Base-by-base conservation (phyloP, 2,113 vertebrate genomes). In the Pipa parva region DNA sequence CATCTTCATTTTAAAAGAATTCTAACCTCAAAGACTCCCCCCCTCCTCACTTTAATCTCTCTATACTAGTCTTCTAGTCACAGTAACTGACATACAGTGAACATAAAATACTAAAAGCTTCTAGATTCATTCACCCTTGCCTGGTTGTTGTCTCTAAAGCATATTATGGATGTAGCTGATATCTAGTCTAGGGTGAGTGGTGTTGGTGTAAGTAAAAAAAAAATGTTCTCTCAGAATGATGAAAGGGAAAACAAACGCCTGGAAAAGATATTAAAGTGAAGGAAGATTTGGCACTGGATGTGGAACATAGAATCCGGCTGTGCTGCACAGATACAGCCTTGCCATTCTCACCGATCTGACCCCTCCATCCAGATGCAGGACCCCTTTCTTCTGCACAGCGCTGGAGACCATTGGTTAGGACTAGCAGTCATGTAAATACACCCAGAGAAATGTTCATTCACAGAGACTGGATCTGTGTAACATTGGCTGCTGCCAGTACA, bases 1-100 rank as follows among this genome's bases (percentile, higher is more conserved):
- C 93, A 95, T 94, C 83, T 93, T 97, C 87, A 89, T 82, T 72
- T 54, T 70, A 79, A 72, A 48, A 67, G 66, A 20, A 51, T 51
- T 39, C 24, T 11, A 4, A 20, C 22, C 10, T 11, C 10, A 36
- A 9, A 36, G 4, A 36, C 5, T 7, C 33, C 33, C 1, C 7
- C 33, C 33, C 7, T 3, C 2, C 33, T 5, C 29, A 4, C 29
- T 10, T n/a, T n/a, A n/a, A n/a, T n/a, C n/a, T n/a, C n/a, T n/a
- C n/a, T n/a, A n/a, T n/a, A n/a, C n/a, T n/a, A n/a, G n/a, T n/a
- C n/a, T n/a, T n/a, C n/a, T n/a, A n/a, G n/a, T n/a, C n/a, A n/a
- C n/a, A n/a, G n/a, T n/a, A n/a, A n/a, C n/a, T n/a, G n/a, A n/a
- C n/a, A n/a, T n/a, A n/a, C n/a, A n/a, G n/a, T n/a, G n/a, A n/a